Evolutionary conservation across 1,140 invertebrate species (phyloP).

Genomic region (Zelostemma sp.): DNA sequence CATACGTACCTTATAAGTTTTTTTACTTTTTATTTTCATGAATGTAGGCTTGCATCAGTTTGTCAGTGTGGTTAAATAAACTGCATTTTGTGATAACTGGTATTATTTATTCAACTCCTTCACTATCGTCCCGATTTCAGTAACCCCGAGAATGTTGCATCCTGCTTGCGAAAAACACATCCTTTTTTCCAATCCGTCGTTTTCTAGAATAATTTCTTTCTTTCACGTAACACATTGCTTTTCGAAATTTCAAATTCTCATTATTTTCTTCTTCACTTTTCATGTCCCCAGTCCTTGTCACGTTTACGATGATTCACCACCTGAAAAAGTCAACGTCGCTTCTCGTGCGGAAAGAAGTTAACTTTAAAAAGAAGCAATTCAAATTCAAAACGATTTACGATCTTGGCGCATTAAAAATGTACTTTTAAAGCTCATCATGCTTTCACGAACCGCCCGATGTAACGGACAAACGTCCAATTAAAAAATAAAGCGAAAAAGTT

Average conservation of each 20-base stretch:
- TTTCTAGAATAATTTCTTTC: background rate
- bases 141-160: slow-evolving; percentile 23
- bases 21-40: slow-evolving; percentile 54
- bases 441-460: background rate
- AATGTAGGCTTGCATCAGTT: slow-evolving; percentile 61
- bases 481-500: background rate
- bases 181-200: slow-evolving; percentile 2
- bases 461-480: background rate
- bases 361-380: background rate
- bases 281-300: no score
- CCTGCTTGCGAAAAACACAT: slow-evolving; percentile 35
- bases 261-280: no score
- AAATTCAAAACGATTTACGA: background rate
- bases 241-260: no score
- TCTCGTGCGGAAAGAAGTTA: background rate
- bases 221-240: no score
- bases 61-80: slow-evolving; percentile 69
- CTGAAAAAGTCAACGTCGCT: background rate
- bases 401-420: no score
- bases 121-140: slow-evolving; percentile 38
- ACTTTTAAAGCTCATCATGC: no score
- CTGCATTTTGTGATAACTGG: slow-evolving; percentile 69
- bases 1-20: slow-evolving; percentile 33
- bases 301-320: background rate
- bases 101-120: slow-evolving; percentile 68